phyloP scores from a whole-genome alignment of 2,797 vertebrate genomes.

The Alcedo atthis region DNA sequence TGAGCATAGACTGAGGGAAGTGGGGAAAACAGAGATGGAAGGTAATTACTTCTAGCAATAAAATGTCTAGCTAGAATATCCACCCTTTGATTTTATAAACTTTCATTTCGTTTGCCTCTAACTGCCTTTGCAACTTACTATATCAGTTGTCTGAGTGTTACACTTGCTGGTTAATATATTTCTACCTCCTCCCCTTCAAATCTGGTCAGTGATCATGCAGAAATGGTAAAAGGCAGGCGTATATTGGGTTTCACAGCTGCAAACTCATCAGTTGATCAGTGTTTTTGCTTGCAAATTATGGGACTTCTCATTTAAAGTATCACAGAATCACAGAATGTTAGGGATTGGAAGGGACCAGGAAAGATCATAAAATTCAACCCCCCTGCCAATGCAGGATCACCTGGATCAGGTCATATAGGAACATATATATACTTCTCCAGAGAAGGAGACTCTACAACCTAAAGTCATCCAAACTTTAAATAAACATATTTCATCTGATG shows the following conservation, averaged over 20 bases:
- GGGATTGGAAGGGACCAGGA: too few relatives aligned
- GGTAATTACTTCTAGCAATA: background rate
- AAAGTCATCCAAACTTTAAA: too few relatives aligned
- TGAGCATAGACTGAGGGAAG: background rate
- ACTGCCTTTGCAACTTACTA: background rate
- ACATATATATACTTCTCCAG: too few relatives aligned
- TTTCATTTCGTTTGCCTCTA: background rate
- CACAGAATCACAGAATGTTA: too few relatives aligned
- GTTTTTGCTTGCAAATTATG: background rate
- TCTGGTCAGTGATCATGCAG: background rate
- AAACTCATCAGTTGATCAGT: background rate
- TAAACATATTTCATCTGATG: fast-evolving
- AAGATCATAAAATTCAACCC: too few relatives aligned
- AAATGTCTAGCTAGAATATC: background rate
- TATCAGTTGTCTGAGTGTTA: background rate
- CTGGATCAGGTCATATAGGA: too few relatives aligned
- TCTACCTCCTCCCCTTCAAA: background rate
- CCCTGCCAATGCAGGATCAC: too few relatives aligned
- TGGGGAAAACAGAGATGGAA: background rate
- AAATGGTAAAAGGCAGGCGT: background rate
- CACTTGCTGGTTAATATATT: background rate
- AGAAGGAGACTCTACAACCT: too few relatives aligned
- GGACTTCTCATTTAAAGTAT: background rate
- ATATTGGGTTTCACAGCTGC: background rate
- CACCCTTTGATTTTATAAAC: constrained; percentile 5